phyloP scores from a whole-genome alignment of 2,113 vertebrate species.

The Hoplias malabaricus region DNA sequence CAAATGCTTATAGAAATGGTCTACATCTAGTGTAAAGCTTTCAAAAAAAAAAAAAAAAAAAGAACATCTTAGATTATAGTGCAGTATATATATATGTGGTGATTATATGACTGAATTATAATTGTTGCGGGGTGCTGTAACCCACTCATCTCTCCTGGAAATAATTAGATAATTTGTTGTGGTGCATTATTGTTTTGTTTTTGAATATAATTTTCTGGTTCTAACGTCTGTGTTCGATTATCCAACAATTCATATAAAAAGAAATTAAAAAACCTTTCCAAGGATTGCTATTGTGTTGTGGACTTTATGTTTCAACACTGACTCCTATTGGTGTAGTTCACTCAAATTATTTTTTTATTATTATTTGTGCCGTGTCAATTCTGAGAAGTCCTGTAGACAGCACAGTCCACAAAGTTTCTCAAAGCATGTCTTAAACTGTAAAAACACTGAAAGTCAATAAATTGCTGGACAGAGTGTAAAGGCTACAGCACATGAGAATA shows the following conservation, averaged over 20 bases:
- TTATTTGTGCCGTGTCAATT: background rate
- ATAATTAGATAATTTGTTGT: no score
- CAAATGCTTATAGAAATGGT: no score
- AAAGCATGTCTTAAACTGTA: background rate
- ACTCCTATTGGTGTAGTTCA: constrained; percentile 11
- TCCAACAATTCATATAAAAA: background rate
- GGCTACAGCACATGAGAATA: background rate
- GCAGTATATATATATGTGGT: no score
- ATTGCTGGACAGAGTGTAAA: background rate
- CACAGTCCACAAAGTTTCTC: background rate
- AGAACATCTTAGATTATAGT: no score
- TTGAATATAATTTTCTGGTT: background rate
- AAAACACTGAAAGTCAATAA: background rate
- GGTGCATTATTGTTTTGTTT: background rate
- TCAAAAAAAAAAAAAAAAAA: no score
- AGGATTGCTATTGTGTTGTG: background rate
- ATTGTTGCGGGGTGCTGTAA: no score
- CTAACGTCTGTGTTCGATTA: background rate
- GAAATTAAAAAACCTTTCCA: background rate
- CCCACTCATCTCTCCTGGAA: no score
- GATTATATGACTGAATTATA: no score
- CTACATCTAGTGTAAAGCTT: no score
- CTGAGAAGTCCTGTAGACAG: background rate
- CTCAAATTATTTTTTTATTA: background rate
- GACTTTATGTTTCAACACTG: constrained; percentile 36